Percentiles rank a stretch among this genome's conserved stretches.
phyloP scores from a whole-genome alignment of 2,888 invertebrate species.

The Scaptomyza reducta region DNA sequence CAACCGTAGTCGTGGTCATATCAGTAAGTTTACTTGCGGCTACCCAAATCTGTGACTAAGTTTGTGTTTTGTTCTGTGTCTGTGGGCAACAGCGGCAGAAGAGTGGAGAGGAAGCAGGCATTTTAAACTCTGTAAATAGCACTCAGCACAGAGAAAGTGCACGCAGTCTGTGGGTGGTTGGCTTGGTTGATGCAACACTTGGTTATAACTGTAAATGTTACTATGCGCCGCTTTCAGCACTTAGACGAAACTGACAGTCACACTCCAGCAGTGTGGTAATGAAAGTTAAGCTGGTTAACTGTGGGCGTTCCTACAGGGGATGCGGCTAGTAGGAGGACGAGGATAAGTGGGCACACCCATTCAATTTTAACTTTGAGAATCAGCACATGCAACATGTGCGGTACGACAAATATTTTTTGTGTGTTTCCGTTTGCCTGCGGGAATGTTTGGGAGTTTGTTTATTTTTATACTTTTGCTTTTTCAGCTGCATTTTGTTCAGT shows the following conservation, averaged over 20 bases:
- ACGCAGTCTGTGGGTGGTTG: not conserved
- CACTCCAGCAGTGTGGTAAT: constrained; percentile 52
- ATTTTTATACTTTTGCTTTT: constrained; percentile 7
- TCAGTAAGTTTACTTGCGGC: constrained; percentile 12
- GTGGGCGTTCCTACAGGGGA: not conserved
- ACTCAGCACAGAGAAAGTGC: constrained; percentile 5
- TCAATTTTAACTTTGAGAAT: constrained; percentile 20
- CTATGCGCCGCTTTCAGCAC: constrained; percentile 36
- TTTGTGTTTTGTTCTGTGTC: constrained; percentile 6
- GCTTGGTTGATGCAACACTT: constrained; percentile 19
- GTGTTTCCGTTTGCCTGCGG: not conserved
- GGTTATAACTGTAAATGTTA: constrained; percentile 22
- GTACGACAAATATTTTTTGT: constrained; percentile 3
- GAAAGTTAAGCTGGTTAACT: constrained; percentile 49
- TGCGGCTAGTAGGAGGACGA: not conserved
- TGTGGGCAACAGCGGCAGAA: not conserved
- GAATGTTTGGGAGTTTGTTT: constrained; percentile 6
- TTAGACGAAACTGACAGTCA: constrained; percentile 35
- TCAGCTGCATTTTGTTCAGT: constrained; percentile 5
- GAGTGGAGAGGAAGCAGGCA: not conserved
- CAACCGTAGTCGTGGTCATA: constrained; percentile 6
- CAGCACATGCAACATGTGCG: constrained; percentile 34
- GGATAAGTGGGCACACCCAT: constrained; percentile 12
- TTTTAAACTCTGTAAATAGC: constrained; percentile 4
- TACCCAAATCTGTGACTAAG: constrained; percentile 13